Evolutionary conservation across 2,113 vertebrate species (phyloP).

Genomic region (Synchiropus splendidus): DNA sequence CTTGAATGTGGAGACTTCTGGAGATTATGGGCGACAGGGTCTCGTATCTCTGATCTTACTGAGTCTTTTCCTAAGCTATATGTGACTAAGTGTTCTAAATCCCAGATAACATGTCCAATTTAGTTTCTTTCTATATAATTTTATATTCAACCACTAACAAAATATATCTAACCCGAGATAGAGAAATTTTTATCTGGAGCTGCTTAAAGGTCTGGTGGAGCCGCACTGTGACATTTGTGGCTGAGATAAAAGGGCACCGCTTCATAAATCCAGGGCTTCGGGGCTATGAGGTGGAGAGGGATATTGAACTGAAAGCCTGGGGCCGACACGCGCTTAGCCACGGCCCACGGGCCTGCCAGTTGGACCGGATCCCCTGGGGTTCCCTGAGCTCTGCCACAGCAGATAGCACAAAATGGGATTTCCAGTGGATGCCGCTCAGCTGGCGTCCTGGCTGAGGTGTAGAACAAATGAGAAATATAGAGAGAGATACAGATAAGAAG

Average conservation of each 20-base stretch:
- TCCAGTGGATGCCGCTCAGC: slow-evolving; percentile 45
- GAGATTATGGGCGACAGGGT: no score
- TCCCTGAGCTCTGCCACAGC: slow-evolving; percentile 43
- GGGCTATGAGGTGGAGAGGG: slow-evolving; percentile 21
- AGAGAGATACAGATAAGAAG: slow-evolving; percentile 11
- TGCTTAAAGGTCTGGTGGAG: slow-evolving; percentile 6
- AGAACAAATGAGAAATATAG: slow-evolving; percentile 20
- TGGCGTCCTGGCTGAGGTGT: slow-evolving; percentile 26
- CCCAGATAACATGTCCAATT: no score
- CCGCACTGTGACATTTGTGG: slow-evolving; percentile 19
- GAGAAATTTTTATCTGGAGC: slow-evolving; percentile 1
- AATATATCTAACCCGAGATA: no score
- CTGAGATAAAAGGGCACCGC: slow-evolving; percentile 20
- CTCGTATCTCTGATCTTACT: no score
- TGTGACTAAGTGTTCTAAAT: no score
- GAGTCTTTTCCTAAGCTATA: no score
- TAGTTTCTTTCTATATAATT: no score
- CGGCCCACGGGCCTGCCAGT: slow-evolving; percentile 46
- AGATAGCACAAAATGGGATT: slow-evolving; percentile 65
- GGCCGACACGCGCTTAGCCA: slow-evolving; percentile 23
- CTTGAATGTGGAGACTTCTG: no score
- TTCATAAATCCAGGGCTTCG: slow-evolving; percentile 28
- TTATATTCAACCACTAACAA: no score
- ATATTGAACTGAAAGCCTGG: slow-evolving; percentile 13
- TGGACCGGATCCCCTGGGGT: slow-evolving; percentile 45